Evolutionary conservation across 2,888 invertebrate species (phyloP).

Genomic region (Hydriomena furcata): DNA sequence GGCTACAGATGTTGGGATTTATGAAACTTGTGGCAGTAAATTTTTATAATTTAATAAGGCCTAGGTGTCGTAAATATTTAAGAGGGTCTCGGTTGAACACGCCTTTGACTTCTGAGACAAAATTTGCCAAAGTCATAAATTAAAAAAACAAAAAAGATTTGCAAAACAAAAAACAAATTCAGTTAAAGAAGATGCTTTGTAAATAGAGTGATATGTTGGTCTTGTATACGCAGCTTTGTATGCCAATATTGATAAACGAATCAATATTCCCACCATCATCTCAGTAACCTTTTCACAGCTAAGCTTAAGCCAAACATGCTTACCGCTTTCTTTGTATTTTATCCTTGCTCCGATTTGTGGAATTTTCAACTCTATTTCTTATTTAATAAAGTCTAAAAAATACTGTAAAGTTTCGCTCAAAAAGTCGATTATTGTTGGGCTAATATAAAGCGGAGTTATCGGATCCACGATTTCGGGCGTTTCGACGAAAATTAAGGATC

Average conservation of each 20-base stretch:
- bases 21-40: conserved; percentile 26
- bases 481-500: conserved; percentile 58
- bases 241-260: conserved; percentile 66
- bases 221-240: conserved; percentile 41
- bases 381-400: conserved; percentile 23
- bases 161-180: no score
- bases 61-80: conserved; percentile 3
- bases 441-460: conserved; percentile 63
- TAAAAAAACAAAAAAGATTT: no score
- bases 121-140: no score
- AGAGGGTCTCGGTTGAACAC: conserved; percentile 8
- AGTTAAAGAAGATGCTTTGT: background rate
- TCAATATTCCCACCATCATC: conserved; percentile 67
- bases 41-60: conserved; percentile 9
- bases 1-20: conserved; percentile 21
- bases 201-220: conserved; percentile 20
- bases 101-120: conserved; percentile 5
- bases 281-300: conserved; percentile 60
- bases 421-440: conserved; percentile 60
- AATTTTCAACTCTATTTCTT: conserved; percentile 8
- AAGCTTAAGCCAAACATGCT: conserved; percentile 53
- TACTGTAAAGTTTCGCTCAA: conserved; percentile 21
- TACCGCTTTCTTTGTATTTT: conserved; percentile 58
- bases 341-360: conserved; percentile 34
- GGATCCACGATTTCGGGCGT: conserved; percentile 67